These are phyloP conservation scores for Prolemur simus DNA, from an alignment of 2,113 vertebrate species.

Conservation along the genomic window DNA sequence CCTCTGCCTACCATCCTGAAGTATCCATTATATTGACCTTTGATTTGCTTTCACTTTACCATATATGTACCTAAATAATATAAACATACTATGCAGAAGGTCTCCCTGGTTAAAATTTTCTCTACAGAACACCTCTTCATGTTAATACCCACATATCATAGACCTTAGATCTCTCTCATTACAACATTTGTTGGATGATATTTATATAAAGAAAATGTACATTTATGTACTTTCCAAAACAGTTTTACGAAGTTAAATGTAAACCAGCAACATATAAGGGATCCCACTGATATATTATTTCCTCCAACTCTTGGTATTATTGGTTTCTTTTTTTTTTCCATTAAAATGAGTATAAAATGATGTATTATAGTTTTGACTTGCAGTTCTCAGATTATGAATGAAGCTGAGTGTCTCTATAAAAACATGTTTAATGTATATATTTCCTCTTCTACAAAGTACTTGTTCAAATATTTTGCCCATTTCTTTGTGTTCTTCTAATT, in stretches of 20 bases:
- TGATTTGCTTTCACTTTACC: not conserved
- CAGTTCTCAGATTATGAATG: not conserved
- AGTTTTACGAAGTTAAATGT: not conserved
- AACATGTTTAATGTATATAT: not conserved
- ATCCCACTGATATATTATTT: not conserved
- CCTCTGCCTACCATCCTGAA: not conserved
- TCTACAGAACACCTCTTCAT: not conserved
- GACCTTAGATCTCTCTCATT: not conserved
- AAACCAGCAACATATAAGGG: not conserved
- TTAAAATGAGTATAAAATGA: not conserved
- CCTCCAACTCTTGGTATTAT: not conserved
- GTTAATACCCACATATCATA: not conserved
- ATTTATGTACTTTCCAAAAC: not conserved
- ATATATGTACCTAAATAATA: not conserved
- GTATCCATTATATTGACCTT: not conserved
- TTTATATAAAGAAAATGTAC: not conserved
- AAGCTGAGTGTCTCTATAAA: not conserved
- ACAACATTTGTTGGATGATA: not conserved
- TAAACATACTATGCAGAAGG: not conserved
- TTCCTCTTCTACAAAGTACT: not conserved
- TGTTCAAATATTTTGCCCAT: not conserved
- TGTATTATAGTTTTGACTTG: not conserved
- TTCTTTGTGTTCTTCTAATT: not conserved
- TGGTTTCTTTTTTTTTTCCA: not conserved
- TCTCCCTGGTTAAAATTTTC: not conserved